A percentile compares a stretch with the other conserved stretches of the same genome.
These are phyloP conservation scores for Achatina immaculata DNA, from an alignment of 1,140 invertebrate species.

Conservation along the genomic window DNA sequence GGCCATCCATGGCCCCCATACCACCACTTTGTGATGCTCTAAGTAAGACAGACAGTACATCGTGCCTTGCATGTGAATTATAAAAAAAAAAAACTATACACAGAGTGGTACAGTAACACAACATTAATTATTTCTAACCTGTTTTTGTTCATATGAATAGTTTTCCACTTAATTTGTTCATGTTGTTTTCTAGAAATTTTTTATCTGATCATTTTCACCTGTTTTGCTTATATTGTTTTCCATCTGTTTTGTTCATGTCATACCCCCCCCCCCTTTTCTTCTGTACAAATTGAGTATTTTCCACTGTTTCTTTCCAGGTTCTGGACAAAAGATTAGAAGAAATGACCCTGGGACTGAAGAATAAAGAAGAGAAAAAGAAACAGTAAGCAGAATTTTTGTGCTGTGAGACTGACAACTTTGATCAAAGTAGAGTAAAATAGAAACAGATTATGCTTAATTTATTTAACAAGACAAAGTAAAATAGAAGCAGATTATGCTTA, in stretches of 20 bases:
- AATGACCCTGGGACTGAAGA: slow-evolving; percentile 29
- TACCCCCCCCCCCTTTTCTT: neutral
- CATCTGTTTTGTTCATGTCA: neutral
- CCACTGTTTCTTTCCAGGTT: slow-evolving; percentile 40
- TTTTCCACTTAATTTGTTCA: neutral
- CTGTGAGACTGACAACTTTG: neutral
- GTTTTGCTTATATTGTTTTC: neutral
- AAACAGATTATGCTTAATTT: neutral
- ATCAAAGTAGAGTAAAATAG: neutral
- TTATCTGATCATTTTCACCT: neutral
- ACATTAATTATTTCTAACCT: neutral
- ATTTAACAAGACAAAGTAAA: neutral
- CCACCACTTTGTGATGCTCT: too few species aligned
- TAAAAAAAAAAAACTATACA: too few species aligned
- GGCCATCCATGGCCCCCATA: too few species aligned
- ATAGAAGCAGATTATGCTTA: neutral
- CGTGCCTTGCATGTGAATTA: too few species aligned
- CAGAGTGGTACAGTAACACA: neutral
- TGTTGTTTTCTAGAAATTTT: neutral
- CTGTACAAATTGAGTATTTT: neutral
- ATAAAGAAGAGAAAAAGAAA: slow-evolving; percentile 33
- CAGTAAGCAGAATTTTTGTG: neutral
- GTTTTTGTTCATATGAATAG: neutral
- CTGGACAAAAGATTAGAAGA: slow-evolving; percentile 49
- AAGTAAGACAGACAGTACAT: too few species aligned